A percentile compares a stretch with the other conserved stretches of the same genome.
Evolutionary conservation across 2,797 vertebrate genomes (phyloP).

Genomic region (Picus viridis): DNA sequence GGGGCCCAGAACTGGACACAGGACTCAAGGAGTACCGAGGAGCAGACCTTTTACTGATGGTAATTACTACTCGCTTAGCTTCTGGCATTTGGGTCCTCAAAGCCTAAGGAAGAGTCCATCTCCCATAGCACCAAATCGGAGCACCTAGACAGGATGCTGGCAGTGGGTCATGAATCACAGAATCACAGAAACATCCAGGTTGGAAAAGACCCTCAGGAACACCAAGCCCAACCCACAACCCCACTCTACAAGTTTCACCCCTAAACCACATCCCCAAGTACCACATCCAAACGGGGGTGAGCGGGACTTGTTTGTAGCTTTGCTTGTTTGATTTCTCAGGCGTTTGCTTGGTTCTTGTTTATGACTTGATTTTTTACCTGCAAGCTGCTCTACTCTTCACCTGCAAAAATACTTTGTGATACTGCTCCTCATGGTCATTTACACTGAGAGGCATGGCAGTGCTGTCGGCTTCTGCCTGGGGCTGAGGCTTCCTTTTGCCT

Average conservation of each 20-base stretch:
- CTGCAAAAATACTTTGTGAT: background rate
- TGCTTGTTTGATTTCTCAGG: background rate
- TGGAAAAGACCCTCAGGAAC: no score
- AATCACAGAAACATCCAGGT: no score
- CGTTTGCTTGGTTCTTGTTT: background rate
- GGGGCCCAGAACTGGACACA: no score
- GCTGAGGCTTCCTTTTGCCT: background rate
- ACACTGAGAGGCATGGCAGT: background rate
- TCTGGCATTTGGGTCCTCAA: background rate
- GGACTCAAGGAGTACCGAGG: background rate
- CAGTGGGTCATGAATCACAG: background rate
- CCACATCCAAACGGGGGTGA: background rate
- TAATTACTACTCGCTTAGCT: background rate
- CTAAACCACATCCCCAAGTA: no score
- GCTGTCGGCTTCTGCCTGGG: background rate
- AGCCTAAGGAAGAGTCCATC: background rate
- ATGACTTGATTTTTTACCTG: background rate
- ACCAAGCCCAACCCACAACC: no score
- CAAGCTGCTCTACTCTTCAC: background rate
- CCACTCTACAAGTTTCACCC: no score
- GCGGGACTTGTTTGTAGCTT: no score
- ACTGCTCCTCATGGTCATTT: background rate
- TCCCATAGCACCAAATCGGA: background rate
- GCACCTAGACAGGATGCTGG: background rate
- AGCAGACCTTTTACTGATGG: background rate